Evolutionary conservation across 1,140 invertebrate species (phyloP).

Genomic region (Batillaria attramentaria): DNA sequence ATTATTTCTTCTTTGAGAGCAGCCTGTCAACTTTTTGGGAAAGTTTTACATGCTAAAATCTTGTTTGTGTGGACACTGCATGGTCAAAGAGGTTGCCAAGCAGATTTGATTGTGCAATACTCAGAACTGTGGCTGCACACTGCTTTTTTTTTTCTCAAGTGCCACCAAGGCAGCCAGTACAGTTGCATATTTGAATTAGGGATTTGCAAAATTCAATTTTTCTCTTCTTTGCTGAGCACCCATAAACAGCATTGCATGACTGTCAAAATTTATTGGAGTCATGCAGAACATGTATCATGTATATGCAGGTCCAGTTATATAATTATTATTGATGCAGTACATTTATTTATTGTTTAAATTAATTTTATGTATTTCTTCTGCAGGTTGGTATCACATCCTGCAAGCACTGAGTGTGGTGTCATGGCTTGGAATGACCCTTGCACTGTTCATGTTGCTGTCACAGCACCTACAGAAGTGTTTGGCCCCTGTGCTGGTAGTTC

Average conservation of each 20-base stretch:
- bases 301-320: neutral
- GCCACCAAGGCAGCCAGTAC: no score
- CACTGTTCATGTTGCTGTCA: constrained; percentile 35
- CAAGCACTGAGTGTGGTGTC: constrained; percentile 42
- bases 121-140: no score
- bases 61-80: neutral
- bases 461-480: constrained; percentile 24
- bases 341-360: neutral
- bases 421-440: constrained; percentile 35
- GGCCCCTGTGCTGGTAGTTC: constrained; percentile 28
- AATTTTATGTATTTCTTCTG: constrained; percentile 12
- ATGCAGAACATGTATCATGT: neutral
- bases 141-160: no score
- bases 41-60: no score
- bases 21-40: no score
- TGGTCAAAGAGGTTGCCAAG: neutral
- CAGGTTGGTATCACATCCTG: constrained; percentile 51
- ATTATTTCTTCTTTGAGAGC: neutral
- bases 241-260: neutral
- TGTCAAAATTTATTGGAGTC: neutral
- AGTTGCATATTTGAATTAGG: no score
- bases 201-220: neutral
- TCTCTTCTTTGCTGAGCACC: neutral
- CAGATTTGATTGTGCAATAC: no score
- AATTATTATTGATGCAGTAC: neutral